phyloP scores from a whole-genome alignment of 2,113 vertebrate species.

The Pristiophorus japonicus region DNA sequence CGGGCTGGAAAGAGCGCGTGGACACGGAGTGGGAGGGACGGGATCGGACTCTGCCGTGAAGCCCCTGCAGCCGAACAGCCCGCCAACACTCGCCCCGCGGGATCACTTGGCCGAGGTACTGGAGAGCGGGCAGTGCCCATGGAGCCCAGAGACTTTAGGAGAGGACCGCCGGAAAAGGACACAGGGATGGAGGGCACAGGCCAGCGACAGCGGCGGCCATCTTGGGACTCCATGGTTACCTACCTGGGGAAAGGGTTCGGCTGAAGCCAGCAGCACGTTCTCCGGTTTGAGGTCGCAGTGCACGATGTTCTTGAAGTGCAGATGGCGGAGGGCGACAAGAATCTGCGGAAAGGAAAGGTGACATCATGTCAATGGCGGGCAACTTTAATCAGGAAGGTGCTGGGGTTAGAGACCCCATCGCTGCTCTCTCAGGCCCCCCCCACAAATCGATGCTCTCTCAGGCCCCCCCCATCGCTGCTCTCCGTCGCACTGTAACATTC shows the following conservation, averaged over 20 bases:
- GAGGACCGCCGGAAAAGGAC: too few species aligned
- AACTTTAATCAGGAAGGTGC: background rate
- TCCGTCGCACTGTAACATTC: too few species aligned
- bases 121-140: background rate
- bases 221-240: background rate
- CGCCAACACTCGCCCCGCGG: background rate
- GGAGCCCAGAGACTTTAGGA: background rate
- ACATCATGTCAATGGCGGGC: background rate
- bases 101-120: background rate
- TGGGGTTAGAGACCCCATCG: too few species aligned
- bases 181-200: background rate
- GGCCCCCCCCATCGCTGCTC: too few species aligned
- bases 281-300: conserved; percentile 56
- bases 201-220: too few species aligned
- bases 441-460: too few species aligned
- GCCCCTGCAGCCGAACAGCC: background rate
- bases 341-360: conserved; percentile 58
- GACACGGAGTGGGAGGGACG: background rate
- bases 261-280: conserved; percentile 79
- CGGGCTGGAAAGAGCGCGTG: background rate
- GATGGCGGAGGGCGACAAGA: conserved; percentile 73
- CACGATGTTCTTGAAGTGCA: conserved; percentile 85
- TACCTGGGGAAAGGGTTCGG: conserved; percentile 79
- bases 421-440: too few species aligned
- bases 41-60: background rate